phyloP scores from a whole-genome alignment of 2,888 invertebrate species.

The Monopis laevigella region DNA sequence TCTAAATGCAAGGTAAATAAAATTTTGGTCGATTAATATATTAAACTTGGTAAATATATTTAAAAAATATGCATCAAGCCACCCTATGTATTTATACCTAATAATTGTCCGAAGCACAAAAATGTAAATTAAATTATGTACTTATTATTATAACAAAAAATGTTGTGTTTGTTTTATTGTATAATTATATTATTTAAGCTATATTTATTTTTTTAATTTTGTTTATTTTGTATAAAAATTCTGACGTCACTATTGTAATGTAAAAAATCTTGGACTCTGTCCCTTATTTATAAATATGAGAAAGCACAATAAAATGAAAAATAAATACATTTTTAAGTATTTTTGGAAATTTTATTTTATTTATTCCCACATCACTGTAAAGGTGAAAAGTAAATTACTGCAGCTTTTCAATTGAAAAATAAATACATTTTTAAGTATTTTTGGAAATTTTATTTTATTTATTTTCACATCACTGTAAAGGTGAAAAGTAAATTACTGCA shows the following conservation, averaged over 20 bases:
- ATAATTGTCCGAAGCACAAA: no score
- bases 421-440: slow-evolving; percentile 58
- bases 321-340: slow-evolving; percentile 61
- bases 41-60: no score
- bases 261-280: slow-evolving; percentile 38
- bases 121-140: neutral
- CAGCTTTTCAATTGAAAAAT: slow-evolving; percentile 62
- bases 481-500: no score
- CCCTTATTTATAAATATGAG: slow-evolving; percentile 50
- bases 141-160: neutral
- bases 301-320: slow-evolving; percentile 64
- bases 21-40: no score
- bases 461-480: no score
- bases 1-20: no score
- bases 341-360: slow-evolving; percentile 8
- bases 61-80: no score
- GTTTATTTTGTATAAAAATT: slow-evolving; percentile 42
- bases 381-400: no score
- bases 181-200: slow-evolving; percentile 25
- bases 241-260: slow-evolving; percentile 46
- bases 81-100: no score
- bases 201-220: slow-evolving; percentile 49
- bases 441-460: slow-evolving; percentile 6
- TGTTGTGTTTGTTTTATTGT: slow-evolving; percentile 7
- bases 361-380: no score